phyloP scores from a whole-genome alignment of 2,888 invertebrate genomes.

The Timandra comae region DNA sequence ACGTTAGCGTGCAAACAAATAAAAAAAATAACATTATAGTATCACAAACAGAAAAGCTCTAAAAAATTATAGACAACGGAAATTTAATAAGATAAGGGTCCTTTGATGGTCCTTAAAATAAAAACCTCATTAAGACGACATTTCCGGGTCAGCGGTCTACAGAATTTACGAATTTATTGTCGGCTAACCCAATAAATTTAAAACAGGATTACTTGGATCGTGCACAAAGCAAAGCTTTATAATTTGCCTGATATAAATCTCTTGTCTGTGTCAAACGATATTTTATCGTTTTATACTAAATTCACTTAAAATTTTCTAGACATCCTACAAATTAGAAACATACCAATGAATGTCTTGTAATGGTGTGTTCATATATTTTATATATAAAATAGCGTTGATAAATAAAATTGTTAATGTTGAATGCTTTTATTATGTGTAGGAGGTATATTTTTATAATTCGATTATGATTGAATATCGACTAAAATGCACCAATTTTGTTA shows the following conservation, averaged over 20 bases:
- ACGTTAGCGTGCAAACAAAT: constrained; percentile 36
- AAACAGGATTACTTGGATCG: constrained; percentile 68
- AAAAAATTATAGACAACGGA: constrained; percentile 22
- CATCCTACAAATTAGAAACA: constrained; percentile 14
- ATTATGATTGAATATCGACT: too few species aligned
- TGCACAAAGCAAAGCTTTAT: constrained; percentile 67
- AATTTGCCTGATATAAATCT: constrained; percentile 70
- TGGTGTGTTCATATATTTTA: too few species aligned
- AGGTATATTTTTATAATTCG: not conserved
- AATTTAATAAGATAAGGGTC: constrained; percentile 34
- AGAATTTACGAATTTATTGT: constrained; percentile 71
- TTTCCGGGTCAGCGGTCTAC: constrained; percentile 65
- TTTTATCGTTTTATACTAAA: constrained; percentile 38
- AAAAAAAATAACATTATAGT: constrained; percentile 21
- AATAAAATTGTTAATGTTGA: too few species aligned
- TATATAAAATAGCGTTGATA: too few species aligned
- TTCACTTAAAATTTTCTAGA: constrained; percentile 12
- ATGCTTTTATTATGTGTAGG: too few species aligned
- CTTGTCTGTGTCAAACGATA: constrained; percentile 46
- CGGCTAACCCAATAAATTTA: constrained; percentile 71
- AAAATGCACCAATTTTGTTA: too few species aligned
- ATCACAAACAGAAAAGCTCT: constrained; percentile 8
- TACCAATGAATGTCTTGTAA: constrained; percentile 3
- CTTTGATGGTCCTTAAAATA: constrained; percentile 45
- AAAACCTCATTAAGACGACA: constrained; percentile 55